phyloP scores from a whole-genome alignment of 2,113 vertebrate species.

The Nothoprocta perdicaria region DNA sequence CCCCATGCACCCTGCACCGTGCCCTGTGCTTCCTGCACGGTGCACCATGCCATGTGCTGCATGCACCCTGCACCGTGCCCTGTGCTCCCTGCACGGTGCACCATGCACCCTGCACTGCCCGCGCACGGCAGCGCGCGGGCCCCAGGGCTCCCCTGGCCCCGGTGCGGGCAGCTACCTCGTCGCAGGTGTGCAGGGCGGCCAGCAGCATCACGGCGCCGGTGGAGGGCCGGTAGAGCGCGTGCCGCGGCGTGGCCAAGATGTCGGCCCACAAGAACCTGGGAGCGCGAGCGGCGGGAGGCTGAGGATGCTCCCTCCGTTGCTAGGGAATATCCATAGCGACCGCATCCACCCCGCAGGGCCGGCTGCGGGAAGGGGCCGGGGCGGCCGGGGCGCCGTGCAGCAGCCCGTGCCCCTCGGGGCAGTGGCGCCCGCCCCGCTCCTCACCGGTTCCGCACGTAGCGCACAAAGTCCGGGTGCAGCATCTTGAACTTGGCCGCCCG shows the following conservation, averaged over 20 bases:
- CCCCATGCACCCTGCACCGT: no score
- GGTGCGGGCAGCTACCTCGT: conserved; percentile 69
- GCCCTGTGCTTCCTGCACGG: no score
- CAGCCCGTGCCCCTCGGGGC: not conserved
- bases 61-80: no score
- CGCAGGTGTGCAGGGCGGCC: conserved; percentile 82
- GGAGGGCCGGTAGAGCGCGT: conserved; percentile 78
- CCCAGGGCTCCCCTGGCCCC: no score
- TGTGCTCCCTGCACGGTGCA: no score
- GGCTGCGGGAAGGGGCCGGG: not conserved
- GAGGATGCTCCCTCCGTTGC: not conserved
- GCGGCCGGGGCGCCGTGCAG: not conserved
- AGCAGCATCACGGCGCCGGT: conserved; percentile 84
- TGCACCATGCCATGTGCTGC: no score
- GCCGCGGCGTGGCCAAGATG: conserved; percentile 30
- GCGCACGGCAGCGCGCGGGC: no score
- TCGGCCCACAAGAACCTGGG: conserved; percentile 77
- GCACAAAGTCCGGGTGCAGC: conserved; percentile 84
- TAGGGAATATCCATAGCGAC: not conserved
- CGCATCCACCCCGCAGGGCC: not conserved
- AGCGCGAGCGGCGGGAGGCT: not conserved
- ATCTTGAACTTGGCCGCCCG: conserved; percentile 80
- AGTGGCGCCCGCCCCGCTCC: not conserved
- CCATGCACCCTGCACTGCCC: no score
- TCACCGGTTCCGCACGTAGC: conserved; percentile 86